A percentile compares a stretch with the other conserved stretches of the same genome.
Conservation (phyloP, 2,888 invertebrate genomes). For the Blastobasis adustella region DNA sequence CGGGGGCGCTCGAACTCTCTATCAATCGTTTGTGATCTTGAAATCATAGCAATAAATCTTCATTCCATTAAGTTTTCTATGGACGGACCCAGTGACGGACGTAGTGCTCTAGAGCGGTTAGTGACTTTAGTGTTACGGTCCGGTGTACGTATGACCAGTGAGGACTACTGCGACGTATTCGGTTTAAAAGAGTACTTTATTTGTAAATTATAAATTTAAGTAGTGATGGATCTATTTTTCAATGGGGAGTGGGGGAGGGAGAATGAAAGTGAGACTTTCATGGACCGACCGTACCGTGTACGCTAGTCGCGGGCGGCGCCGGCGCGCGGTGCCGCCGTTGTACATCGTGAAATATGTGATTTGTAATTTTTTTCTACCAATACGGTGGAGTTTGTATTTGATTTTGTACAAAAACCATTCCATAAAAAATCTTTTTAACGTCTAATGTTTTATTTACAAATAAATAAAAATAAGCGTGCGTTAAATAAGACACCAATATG, state of each 20-base stretch:
- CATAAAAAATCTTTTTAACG: conserved; percentile 63
- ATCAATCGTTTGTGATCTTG: conserved; percentile 69
- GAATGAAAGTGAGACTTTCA: conserved; percentile 70
- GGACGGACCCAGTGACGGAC: conserved; percentile 52
- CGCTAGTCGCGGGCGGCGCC: conserved; percentile 57
- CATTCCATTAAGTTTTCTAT: conserved; percentile 70
- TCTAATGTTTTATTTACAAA: conserved; percentile 65
- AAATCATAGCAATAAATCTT: conserved; percentile 75
- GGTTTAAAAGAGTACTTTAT: conserved; percentile 68
- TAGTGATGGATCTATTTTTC: conserved; percentile 73
- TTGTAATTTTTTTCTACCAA: conserved; percentile 54
- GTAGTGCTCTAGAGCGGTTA: conserved; percentile 69
- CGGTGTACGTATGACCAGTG: conserved; percentile 50
- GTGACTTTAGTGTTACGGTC: conserved; percentile 52
- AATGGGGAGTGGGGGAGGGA: conserved; percentile 41
- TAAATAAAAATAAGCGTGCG: conserved; percentile 58
- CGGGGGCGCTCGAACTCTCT: conserved; percentile 35
- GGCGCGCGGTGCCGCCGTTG: conserved; percentile 24
- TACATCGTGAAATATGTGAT: conserved; percentile 55
- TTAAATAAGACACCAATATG: conserved; percentile 74
- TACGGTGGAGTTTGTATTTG: conserved; percentile 61
- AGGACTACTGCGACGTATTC: conserved; percentile 59
- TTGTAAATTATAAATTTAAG: conserved; percentile 72
- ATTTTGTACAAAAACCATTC: conserved; percentile 74
- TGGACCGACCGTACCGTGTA: conserved; percentile 55